Percentiles rank a stretch among this genome's conserved stretches.
Conservation (phyloP, 2,113 vertebrate genomes). For the Tympanuchus pallidicinctus region DNA sequence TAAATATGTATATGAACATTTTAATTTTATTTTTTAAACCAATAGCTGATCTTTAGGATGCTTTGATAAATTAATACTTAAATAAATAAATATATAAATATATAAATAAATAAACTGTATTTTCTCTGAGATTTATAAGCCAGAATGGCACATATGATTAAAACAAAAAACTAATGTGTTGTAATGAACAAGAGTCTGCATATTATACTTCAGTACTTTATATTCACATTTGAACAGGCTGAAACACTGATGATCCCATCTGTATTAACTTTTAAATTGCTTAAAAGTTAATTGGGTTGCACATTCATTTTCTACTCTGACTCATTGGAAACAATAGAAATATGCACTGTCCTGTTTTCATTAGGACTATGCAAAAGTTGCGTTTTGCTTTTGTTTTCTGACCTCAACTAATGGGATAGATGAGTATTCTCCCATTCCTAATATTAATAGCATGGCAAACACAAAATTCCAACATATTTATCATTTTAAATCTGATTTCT, state of each 20-base stretch:
- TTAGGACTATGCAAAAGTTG: background rate
- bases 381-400: background rate
- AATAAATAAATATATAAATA: too few species aligned
- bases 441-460: background rate
- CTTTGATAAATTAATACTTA: background rate
- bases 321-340: background rate
- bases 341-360: background rate
- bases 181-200: background rate
- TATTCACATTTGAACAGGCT: background rate
- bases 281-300: background rate
- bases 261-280: background rate
- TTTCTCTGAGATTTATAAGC: accelerated
- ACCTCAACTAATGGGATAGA: background rate
- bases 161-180: background rate
- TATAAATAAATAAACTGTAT: background rate
- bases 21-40: background rate
- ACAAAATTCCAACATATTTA: background rate
- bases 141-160: background rate
- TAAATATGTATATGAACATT: background rate
- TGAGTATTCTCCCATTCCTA: background rate
- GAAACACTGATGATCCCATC: background rate
- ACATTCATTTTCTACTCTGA: background rate
- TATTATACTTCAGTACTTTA: background rate
- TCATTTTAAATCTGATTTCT: background rate
- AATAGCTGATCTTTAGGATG: background rate